These are phyloP conservation scores for Apocheima hispidaria DNA, from an alignment of 2,888 invertebrate genomes.

Conservation along the genomic window DNA sequence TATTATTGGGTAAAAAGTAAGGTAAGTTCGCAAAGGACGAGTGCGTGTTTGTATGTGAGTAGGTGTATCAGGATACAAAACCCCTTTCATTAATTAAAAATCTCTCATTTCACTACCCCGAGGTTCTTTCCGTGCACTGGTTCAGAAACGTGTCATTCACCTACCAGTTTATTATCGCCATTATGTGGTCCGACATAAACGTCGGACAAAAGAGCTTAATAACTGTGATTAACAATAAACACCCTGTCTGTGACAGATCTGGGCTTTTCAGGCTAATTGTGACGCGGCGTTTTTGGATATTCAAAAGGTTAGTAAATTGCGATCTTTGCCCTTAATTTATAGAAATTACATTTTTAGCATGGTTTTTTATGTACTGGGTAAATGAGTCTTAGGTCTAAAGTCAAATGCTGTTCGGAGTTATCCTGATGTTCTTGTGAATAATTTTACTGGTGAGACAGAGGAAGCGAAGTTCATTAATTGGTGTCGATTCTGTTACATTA, in stretches of 20 bases:
- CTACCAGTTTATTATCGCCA: slow-evolving; percentile 28
- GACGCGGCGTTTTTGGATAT: slow-evolving; percentile 4
- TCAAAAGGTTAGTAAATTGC: background rate
- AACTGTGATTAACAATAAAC: slow-evolving; percentile 15
- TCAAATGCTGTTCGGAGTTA: too few species aligned
- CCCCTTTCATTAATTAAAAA: slow-evolving; percentile 17
- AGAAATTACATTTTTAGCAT: background rate
- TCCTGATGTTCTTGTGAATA: too few species aligned
- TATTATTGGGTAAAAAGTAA: too few species aligned
- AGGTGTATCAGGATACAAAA: too few species aligned
- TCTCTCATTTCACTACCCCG: slow-evolving; percentile 25
- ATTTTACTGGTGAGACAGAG: too few species aligned
- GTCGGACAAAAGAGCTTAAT: slow-evolving; percentile 25
- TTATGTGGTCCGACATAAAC: slow-evolving; percentile 26
- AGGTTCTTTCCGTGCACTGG: slow-evolving; percentile 18
- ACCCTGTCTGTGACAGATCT: slow-evolving; percentile 16
- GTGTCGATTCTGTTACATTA: too few species aligned
- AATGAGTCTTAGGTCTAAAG: too few species aligned
- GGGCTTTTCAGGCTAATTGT: slow-evolving; percentile 8
- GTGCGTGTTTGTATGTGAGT: too few species aligned
- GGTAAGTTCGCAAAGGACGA: too few species aligned
- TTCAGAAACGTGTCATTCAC: slow-evolving; percentile 28
- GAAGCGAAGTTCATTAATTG: too few species aligned
- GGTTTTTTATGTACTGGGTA: too few species aligned
- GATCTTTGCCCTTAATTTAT: background rate